phyloP scores from a whole-genome alignment of 2,797 vertebrate genomes.

The Fistularia commersonii region DNA sequence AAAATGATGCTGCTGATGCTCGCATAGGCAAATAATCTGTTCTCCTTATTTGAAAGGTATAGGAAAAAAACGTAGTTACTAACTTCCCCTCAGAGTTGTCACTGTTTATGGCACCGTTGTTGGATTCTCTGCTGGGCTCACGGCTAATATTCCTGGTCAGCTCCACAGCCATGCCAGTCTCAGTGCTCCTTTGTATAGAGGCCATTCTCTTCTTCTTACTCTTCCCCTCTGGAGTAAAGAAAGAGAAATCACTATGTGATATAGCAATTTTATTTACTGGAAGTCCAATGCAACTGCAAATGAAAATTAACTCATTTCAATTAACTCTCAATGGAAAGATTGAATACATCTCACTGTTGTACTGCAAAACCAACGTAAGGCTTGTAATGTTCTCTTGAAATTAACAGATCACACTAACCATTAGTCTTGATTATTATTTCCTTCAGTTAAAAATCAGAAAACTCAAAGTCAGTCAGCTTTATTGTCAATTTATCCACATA shows the following conservation, averaged over 20 bases:
- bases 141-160: conserved; percentile 90
- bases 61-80: conserved; percentile 56
- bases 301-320: no score
- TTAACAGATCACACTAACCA: no score
- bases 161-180: conserved; percentile 96
- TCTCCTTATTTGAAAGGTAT: neutral
- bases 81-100: conserved; percentile 97
- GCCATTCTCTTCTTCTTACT: conserved; percentile 91
- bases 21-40: neutral
- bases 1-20: neutral
- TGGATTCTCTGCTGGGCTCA: conserved; percentile 94
- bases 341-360: no score
- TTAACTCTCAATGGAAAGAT: no score
- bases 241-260: neutral
- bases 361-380: no score
- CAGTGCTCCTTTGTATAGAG: conserved; percentile 94
- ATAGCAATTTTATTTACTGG: no score
- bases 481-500: no score
- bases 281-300: no score
- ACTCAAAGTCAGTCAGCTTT: no score
- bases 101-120: conserved; percentile 95
- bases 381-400: no score
- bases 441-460: no score
- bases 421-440: no score
- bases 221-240: conserved; percentile 79